These are phyloP conservation scores for mouse (Mus musculus) DNA, from an alignment of 2,113 vertebrate species.

Conservation along the genomic window GRCm39 chr17:46905501-46906000, in stretches of 20 bases:
- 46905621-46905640: not conserved
- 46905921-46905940: slow-evolving; percentile 66
- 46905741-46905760: slow-evolving; percentile 9
- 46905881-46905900: slow-evolving; percentile 82
- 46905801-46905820: not conserved
- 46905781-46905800: slow-evolving; percentile 78
- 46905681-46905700: slow-evolving; percentile 6
- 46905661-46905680: not conserved
- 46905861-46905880: slow-evolving; percentile 77
- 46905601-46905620: not conserved
- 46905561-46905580: not conserved
- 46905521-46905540: not conserved
- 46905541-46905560: not conserved
- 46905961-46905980: not conserved
- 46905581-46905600: not conserved
- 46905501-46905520: not conserved
- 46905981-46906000: not conserved
- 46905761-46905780: slow-evolving; percentile 71
- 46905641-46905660: slow-evolving; percentile 62
- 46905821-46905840: slow-evolving; percentile 77
- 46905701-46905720: not conserved
- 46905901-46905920: slow-evolving; percentile 69
- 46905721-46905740: not conserved
- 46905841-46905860: slow-evolving; percentile 68
- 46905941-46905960: slow-evolving; percentile 37